Evolutionary conservation across 2,113 vertebrate genomes (phyloP), one percentile per base, ranked within the genome.

Genomic region (Microtus oregoni): DNA sequence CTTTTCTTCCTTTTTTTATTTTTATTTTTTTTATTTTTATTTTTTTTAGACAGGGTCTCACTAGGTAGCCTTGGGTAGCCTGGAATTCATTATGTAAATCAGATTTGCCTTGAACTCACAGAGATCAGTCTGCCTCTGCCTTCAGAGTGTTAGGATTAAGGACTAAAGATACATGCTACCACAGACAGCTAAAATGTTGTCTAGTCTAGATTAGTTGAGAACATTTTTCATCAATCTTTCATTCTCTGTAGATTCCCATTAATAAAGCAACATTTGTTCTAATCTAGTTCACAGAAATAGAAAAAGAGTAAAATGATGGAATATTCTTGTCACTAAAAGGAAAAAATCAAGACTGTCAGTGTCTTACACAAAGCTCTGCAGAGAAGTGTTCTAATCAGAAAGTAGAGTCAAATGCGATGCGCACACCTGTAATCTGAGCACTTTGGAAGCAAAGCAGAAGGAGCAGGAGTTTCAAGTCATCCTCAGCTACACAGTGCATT

Each of bases 181-280:
- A 61, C 35, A 82, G 3, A n/a, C 24, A 61, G 79, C 79, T 68
- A 68, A 68, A 32, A 68, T 15, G 30, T 15, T 32, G n/a, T 92
- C 73, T 91, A 44, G 61, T 75, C 63, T 90, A 76, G 41, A 77
- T 76, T 65, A 93, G n/a, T 15, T 91, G 50, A 87, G 35, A 95
- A 95, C 44, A 92, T 73, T 22, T 63, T 35, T 24, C 63, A 83
- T 63, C 50, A 89, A 72, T 17, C 26, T 95, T 76, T 61, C 12
- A 75, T 38, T 85, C 35, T 63, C 47, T 86, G 41, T 79, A 89
- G 38, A 95, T 22, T 11, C 35, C 38, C 63, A 77, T 85, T 89
- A 92, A 41, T 65, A 87, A 96, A 96, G 75, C 77, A 91, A 22
- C 47, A 47, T 61, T 50, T 94, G 24, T 3, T 67, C 24, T 63